These are phyloP conservation scores for Epinephelus coioides DNA, from an alignment of 2,797 vertebrate species.

Conservation along the genomic window DNA sequence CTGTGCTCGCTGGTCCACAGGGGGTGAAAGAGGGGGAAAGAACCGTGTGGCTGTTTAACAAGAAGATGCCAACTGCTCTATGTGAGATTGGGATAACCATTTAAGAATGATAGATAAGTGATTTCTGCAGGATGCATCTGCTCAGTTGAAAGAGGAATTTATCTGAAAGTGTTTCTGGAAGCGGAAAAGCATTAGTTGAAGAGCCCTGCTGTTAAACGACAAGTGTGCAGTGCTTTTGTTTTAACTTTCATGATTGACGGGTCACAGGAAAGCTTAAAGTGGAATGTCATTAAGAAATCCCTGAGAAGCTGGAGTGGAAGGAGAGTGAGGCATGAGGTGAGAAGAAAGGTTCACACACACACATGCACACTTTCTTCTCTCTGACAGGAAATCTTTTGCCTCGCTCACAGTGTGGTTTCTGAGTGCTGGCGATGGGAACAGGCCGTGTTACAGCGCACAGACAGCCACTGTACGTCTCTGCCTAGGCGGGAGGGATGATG, in stretches of 20 bases:
- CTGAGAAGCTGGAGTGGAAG: conserved; percentile 68
- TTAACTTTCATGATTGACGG: conserved; percentile 71
- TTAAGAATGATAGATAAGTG: conserved; percentile 57
- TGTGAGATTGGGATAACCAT: conserved; percentile 42
- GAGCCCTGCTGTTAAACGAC: conserved; percentile 45
- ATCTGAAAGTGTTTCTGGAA: conserved; percentile 49
- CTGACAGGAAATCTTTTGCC: conserved; percentile 71
- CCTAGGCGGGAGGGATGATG: conserved; percentile 18
- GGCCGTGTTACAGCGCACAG: conserved; percentile 28
- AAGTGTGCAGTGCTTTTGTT: conserved; percentile 61
- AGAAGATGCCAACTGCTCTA: conserved; percentile 47
- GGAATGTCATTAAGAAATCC: conserved; percentile 71
- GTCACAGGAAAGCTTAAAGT: conserved; percentile 61
- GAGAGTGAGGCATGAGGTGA: conserved; percentile 46
- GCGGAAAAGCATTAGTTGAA: conserved; percentile 44
- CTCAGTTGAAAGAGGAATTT: conserved; percentile 49
- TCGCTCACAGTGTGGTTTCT: conserved; percentile 59
- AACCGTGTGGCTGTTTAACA: conserved; percentile 31
- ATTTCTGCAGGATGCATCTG: conserved; percentile 48
- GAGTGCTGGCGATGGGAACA: conserved; percentile 53
- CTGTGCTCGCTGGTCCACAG: conserved; percentile 51
- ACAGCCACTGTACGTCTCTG: conserved; percentile 42
- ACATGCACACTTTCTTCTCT: conserved; percentile 12
- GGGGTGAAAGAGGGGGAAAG: conserved; percentile 29
- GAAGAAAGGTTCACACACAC: conserved; percentile 27